phyloP scores from a whole-genome alignment of 2,797 vertebrate species.

The Aplochiton taeniatus region DNA sequence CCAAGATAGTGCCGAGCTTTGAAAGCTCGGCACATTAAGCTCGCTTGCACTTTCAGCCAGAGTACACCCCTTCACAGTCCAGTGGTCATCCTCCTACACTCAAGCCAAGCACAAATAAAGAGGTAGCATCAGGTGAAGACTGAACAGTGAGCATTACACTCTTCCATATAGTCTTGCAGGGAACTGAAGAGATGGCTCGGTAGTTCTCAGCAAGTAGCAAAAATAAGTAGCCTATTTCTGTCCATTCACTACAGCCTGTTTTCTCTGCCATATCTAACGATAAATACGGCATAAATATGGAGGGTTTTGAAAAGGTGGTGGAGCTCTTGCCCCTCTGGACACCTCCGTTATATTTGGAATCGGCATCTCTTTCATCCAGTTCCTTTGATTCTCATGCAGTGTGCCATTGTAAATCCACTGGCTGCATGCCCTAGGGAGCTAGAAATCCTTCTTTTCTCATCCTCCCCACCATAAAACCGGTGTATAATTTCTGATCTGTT shows the following conservation, averaged over 20 bases:
- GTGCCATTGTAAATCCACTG: constrained; percentile 45
- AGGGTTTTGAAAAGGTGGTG: constrained; percentile 59
- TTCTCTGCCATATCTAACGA: constrained; percentile 44
- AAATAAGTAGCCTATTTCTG: constrained; percentile 52
- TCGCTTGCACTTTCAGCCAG: neutral
- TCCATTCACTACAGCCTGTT: constrained; percentile 46
- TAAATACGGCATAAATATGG: constrained; percentile 40
- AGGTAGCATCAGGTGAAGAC: neutral
- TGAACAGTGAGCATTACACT: neutral
- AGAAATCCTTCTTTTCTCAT: neutral
- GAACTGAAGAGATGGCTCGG: neutral
- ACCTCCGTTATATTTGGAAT: constrained; percentile 65
- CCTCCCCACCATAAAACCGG: neutral
- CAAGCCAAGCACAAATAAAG: neutral
- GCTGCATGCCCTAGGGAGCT: constrained; percentile 49
- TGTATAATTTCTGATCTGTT: neutral
- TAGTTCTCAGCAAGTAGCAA: constrained; percentile 21
- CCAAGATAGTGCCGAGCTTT: constrained; percentile 10
- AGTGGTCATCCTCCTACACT: too few relatives aligned
- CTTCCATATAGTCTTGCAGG: constrained; percentile 13
- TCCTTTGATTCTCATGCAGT: constrained; percentile 55
- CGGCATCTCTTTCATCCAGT: constrained; percentile 62
- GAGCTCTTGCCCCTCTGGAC: constrained; percentile 53
- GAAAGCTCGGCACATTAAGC: constrained; percentile 19
- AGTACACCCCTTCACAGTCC: neutral